These are phyloP conservation scores for Synanthedon tipuliformis DNA, from an alignment of 2,888 invertebrate genomes.

Conservation along the genomic window DNA sequence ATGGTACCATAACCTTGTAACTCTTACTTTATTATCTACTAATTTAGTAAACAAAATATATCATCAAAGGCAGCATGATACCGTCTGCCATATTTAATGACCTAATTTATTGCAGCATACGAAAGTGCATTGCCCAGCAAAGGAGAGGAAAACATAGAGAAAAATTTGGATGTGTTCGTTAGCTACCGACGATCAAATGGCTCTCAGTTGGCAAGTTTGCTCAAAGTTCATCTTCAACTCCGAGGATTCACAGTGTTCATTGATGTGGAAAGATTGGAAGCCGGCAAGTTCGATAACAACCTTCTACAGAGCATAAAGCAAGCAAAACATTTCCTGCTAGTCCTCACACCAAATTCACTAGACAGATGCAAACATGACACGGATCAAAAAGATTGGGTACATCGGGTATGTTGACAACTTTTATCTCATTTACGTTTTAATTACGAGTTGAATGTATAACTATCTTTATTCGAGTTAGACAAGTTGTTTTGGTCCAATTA, in stretches of 20 bases:
- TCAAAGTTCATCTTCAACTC: constrained; percentile 97
- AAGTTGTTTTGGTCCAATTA: too few species aligned
- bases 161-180: constrained; percentile 96
- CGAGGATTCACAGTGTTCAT: constrained; percentile 97
- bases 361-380: constrained; percentile 93
- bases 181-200: constrained; percentile 98
- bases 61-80: not conserved
- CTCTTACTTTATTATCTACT: constrained; percentile 3
- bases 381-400: constrained; percentile 99
- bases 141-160: constrained; percentile 83
- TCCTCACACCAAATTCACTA: constrained; percentile 93
- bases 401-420: constrained; percentile 77
- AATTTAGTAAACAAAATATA: not conserved
- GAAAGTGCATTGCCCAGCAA: constrained; percentile 75
- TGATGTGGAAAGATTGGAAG: constrained; percentile 96
- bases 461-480: too few species aligned
- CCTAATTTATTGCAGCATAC: constrained; percentile 52
- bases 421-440: too few species aligned
- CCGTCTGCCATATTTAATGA: not conserved
- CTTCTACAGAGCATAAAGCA: constrained; percentile 95
- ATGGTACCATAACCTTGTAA: constrained; percentile 3
- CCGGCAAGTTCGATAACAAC: constrained; percentile 99
- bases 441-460: too few species aligned
- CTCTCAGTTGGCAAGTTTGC: constrained; percentile 92
- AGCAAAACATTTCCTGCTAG: constrained; percentile 96